Evolutionary conservation across 2,888 invertebrate genomes (phyloP), one percentile per base, ranked within the genome.

Genomic region (Tipula helvola): DNA sequence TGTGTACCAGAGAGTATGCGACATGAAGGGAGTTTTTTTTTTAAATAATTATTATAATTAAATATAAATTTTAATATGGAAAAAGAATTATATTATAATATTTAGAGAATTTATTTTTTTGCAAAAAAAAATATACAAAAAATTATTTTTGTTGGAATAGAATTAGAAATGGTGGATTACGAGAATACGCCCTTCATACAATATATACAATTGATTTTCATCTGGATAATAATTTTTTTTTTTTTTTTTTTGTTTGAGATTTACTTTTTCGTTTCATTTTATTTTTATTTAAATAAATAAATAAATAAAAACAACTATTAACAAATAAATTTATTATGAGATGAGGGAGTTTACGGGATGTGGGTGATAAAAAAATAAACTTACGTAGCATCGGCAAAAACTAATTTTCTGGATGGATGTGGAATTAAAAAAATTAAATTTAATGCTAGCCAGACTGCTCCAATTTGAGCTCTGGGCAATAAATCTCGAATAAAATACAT

Each of bases 301-400:
- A 85, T 85, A 85, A 5, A 41, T 3, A 13, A 83, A 83, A 83
- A 28, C 28, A 28, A 28, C 28, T 83, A 36, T 83, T 7, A 18
- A 71, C 16, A 71, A 71, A 71, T 71, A 83, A 36, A 83, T 12
- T 36, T 2, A 83, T 36, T 36, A n/a, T n/a, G 83, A 83, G 36
- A 36, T 36, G 84, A 2, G 39, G 84, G 39, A 83, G 41, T 84
- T n/a, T n/a, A 5, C 5, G 39, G n/a, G n/a, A n/a, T n/a, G n/a
- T n/a, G n/a, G 16, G 28, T 84, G 84, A 83, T 39, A 41, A 85
- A 16, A 36, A 42, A 42, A 28, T 28, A 28, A 85, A 91, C 91
- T 91, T 90, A 91, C 91, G 91, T 91, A 89, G 91, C 91, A 89
- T 91, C 90, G 87, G 91, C 91, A 89, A 91, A 90, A 89, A 89